Conservation (phyloP, 2,888 invertebrate genomes). For the Tenthredo distinguenda region DNA sequence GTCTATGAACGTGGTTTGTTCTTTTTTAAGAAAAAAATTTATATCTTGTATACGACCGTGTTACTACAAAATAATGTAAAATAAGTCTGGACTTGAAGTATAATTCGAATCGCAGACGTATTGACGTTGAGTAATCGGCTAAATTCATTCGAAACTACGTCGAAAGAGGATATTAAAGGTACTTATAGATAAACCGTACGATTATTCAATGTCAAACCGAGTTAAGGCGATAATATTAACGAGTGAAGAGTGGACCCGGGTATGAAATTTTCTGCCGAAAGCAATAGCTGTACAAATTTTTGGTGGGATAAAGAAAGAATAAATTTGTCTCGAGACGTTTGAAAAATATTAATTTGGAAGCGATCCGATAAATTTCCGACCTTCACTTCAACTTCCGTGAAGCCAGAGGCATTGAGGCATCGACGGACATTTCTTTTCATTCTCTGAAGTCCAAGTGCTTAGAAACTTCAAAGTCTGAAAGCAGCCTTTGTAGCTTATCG, state of each 20-base stretch:
- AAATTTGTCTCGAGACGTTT: neutral
- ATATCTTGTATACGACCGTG: neutral
- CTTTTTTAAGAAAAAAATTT: neutral
- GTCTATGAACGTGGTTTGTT: neutral
- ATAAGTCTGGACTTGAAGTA: neutral
- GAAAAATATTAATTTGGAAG: neutral
- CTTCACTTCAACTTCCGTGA: neutral
- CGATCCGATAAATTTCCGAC: neutral
- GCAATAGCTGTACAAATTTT: neutral
- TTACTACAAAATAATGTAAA: neutral
- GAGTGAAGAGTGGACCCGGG: neutral
- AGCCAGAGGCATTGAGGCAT: neutral
- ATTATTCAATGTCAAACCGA: neutral
- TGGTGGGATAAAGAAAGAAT: neutral
- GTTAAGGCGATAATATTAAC: neutral
- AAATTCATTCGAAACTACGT: neutral
- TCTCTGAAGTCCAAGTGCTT: neutral
- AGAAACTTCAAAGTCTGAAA: slow-evolving; percentile 24
- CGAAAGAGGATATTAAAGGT: neutral
- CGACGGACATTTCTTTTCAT: slow-evolving; percentile 8
- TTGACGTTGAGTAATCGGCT: neutral
- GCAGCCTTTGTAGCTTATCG: slow-evolving; percentile 16
- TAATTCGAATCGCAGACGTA: neutral
- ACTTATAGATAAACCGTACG: neutral
- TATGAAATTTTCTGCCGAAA: neutral